phyloP scores from a whole-genome alignment of 2,888 invertebrate species.

The Diarsia dahlii region DNA sequence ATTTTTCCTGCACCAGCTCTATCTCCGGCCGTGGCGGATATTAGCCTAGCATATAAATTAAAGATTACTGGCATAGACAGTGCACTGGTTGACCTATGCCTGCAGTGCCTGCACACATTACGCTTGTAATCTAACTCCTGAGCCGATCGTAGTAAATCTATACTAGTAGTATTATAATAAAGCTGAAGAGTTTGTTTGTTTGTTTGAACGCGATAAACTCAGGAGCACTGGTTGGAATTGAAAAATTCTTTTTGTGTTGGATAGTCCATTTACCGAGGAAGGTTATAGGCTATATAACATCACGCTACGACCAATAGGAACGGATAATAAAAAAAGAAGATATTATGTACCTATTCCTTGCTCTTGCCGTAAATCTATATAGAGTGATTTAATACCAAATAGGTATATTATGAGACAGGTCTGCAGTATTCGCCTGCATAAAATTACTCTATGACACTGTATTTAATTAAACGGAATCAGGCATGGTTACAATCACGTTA shows the following conservation, averaged over 20 bases:
- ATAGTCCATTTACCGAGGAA: too few species aligned
- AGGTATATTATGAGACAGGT: not conserved
- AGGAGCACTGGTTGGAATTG: too few species aligned
- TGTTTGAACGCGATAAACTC: too few species aligned
- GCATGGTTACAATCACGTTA: too few species aligned
- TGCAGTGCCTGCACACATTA: not conserved
- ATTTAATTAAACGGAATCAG: slow-evolving; percentile 23
- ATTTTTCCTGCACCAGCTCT: not conserved
- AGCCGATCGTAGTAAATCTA: not conserved
- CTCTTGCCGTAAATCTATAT: not conserved
- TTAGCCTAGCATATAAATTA: not conserved
- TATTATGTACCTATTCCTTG: not conserved
- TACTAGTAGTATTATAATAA: too few species aligned
- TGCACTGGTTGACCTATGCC: not conserved
- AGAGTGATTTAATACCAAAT: not conserved
- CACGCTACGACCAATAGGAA: too few species aligned
- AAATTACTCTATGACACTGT: slow-evolving; percentile 13
- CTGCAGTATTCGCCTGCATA: not conserved
- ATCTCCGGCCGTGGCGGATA: not conserved
- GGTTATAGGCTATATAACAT: too few species aligned
- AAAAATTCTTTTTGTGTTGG: too few species aligned
- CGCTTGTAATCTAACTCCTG: not conserved
- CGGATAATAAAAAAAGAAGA: too few species aligned
- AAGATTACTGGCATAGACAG: not conserved
- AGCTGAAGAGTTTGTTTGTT: too few species aligned